phyloP scores from a whole-genome alignment of 1,140 invertebrate genomes.

The Drosophila sp. region DNA sequence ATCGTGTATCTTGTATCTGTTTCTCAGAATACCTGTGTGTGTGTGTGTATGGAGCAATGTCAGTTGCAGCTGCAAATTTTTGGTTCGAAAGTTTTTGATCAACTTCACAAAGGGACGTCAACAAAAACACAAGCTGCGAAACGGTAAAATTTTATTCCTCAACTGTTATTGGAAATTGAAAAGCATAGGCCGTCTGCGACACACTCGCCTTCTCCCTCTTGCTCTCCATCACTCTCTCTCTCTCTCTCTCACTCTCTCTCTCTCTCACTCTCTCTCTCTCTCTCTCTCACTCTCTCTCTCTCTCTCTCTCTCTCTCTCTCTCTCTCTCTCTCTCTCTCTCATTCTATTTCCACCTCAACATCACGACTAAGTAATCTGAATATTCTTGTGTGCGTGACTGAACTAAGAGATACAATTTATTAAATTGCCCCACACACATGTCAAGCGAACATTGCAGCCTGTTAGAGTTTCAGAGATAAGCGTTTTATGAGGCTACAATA shows the following conservation, averaged over 20 bases:
- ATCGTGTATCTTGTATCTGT: too few species aligned
- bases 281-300: background rate
- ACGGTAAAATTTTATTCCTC: slow-evolving; percentile 63
- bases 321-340: background rate
- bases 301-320: background rate
- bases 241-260: background rate
- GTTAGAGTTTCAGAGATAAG: background rate
- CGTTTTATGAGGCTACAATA: background rate
- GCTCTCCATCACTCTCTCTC: background rate
- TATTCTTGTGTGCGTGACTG: slow-evolving; percentile 32
- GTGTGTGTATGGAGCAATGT: too few species aligned
- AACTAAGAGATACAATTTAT: slow-evolving; percentile 67
- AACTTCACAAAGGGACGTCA: slow-evolving; percentile 16
- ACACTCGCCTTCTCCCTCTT: slow-evolving; percentile 5
- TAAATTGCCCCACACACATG: slow-evolving; percentile 49
- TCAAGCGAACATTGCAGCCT: background rate
- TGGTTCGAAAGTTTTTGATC: slow-evolving; percentile 28
- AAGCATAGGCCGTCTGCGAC: slow-evolving; percentile 4
- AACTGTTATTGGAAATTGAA: slow-evolving; percentile 68
- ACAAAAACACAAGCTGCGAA: slow-evolving; percentile 30
- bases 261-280: background rate
- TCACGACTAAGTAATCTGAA: slow-evolving; percentile 55
- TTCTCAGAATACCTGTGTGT: too few species aligned
- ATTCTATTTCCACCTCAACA: background rate
- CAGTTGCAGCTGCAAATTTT: background rate